Percentiles rank a stretch among this genome's conserved stretches.
These are phyloP conservation scores for Melanotaenia maccullochi DNA, from an alignment of 2,797 vertebrate species.

Conservation along the genomic window DNA sequence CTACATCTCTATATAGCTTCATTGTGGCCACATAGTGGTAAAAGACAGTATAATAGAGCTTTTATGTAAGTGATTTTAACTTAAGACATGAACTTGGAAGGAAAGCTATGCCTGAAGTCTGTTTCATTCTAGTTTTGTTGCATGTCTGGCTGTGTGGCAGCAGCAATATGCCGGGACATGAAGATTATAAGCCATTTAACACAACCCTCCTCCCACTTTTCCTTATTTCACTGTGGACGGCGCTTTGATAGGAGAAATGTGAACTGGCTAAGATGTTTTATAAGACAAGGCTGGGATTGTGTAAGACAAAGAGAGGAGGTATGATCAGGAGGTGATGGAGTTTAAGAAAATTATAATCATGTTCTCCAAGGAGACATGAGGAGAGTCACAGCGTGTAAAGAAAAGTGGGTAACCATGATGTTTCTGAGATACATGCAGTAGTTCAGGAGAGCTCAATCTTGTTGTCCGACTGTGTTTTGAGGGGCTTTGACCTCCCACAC, in stretches of 20 bases:
- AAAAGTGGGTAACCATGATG: slow-evolving; percentile 22
- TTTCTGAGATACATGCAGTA: background rate
- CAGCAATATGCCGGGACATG: slow-evolving; percentile 42
- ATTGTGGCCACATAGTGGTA: background rate
- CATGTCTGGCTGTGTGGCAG: slow-evolving; percentile 34
- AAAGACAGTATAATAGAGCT: background rate
- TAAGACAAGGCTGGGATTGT: slow-evolving; percentile 61
- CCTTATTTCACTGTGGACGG: slow-evolving; percentile 46
- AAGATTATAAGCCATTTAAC: slow-evolving; percentile 63
- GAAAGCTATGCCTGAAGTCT: slow-evolving; percentile 39
- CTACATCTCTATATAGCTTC: background rate
- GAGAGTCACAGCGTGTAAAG: slow-evolving; percentile 35
- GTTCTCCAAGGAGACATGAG: slow-evolving; percentile 28
- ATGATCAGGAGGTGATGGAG: slow-evolving; percentile 20
- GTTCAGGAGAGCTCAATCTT: too few species aligned
- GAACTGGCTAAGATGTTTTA: slow-evolving; percentile 25
- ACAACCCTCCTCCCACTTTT: slow-evolving; percentile 47
- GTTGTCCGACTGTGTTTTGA: too few species aligned
- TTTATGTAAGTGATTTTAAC: slow-evolving; percentile 17
- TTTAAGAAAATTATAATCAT: slow-evolving; percentile 22
- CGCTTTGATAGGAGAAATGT: slow-evolving; percentile 39
- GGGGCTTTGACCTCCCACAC: background rate
- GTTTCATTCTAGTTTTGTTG: slow-evolving; percentile 20
- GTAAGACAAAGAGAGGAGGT: slow-evolving; percentile 28
- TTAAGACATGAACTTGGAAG: slow-evolving; percentile 23